Base-by-base conservation (phyloP, 2,888 invertebrate species). In the Penaeus monodon region DNA sequence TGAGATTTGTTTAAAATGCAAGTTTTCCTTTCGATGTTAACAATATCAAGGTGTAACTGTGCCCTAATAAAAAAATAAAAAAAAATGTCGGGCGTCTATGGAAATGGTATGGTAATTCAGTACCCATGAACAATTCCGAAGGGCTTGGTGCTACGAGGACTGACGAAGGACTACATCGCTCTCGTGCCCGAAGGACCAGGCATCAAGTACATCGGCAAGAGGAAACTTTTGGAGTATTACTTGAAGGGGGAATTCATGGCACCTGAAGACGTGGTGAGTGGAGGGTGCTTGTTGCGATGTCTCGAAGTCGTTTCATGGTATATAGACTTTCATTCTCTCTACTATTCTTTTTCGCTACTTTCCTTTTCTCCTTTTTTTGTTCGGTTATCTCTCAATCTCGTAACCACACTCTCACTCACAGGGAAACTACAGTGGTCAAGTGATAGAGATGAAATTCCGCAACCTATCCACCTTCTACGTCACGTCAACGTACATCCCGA, bases 391-490 rank as follows among this genome's bases (percentile, higher is more conserved):
- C 24, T 38, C 14, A 8, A 12, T 22, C 4, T 49, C 27, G 38
- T 49, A 64, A 10, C 65, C 73, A 33, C 63, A 8, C 63, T 22
- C 38, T 44, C 44, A 6, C 49, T 29, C 78, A 24, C 86, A 86
- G 86, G 86, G 78, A 22, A 86, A 83, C 73, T 83, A 82, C 86
- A 86, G 86, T n/a, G 86, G 86, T 0, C 86, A 86, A 65, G 83
- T 65, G 27, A 73, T 86, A n/a, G 78, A 78, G 65, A 14, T 86
- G 44, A 86, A 78, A 38, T 86, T 86, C 79, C 68, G 65, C 24
- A 86, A 86, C 73, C 83, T 86, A 0, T 86, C 86, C 64, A 86
- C 86, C 70, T 86, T 86, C 83, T 86, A 86, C 86, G 66, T 86
- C 70, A 83, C 83, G 24, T 86, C 86, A 38, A 86, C 86, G n/a